phyloP scores from a whole-genome alignment of 2,113 vertebrate genomes.

The Pollachius pollachius region DNA sequence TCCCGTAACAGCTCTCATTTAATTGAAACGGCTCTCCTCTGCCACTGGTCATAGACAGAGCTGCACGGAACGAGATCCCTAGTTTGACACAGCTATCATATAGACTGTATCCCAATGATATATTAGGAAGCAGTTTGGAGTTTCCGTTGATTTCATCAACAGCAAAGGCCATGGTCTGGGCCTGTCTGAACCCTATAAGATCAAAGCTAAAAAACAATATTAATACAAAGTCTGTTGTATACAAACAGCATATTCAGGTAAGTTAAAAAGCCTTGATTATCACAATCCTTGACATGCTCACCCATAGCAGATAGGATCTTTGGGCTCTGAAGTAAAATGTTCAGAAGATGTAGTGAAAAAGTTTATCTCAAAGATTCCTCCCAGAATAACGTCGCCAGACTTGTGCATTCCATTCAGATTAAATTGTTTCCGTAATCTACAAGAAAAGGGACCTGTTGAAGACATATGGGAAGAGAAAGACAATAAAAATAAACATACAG shows the following conservation, averaged over 20 bases:
- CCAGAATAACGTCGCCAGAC: constrained; percentile 47
- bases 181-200: constrained; percentile 50
- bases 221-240: not conserved
- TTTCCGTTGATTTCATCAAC: constrained; percentile 65
- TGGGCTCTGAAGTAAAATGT: not conserved
- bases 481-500: constrained; percentile 1
- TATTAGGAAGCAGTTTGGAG: constrained; percentile 49
- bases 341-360: constrained; percentile 37
- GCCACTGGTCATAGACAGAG: constrained; percentile 48
- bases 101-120: constrained; percentile 61
- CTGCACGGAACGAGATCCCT: constrained; percentile 51
- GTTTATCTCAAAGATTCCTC: constrained; percentile 54
- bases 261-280: not conserved
- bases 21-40: constrained; percentile 34
- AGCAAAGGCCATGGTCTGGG: constrained; percentile 64
- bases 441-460: constrained; percentile 7
- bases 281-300: not conserved
- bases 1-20: constrained; percentile 39
- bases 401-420: constrained; percentile 34
- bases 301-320: not conserved
- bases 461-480: not conserved
- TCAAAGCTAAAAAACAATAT: constrained; percentile 43
- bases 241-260: not conserved
- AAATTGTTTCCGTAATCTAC: constrained; percentile 36
- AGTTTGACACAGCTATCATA: constrained; percentile 63